Conservation (phyloP, 2,797 vertebrate genomes). For the Sebastiscus tertius region DNA sequence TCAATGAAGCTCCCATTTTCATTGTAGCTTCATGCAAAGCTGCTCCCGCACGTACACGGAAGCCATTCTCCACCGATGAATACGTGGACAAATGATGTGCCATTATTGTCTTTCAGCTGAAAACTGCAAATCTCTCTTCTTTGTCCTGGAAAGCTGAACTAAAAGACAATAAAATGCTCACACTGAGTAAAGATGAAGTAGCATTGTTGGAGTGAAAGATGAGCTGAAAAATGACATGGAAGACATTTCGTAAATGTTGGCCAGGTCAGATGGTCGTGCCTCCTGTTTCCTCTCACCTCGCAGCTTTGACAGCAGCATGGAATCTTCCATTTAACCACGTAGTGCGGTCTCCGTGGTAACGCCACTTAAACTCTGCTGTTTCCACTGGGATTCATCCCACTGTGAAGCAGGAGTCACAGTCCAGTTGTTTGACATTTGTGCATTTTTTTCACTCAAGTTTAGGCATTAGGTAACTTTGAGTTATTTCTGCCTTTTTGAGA, state of each 20-base stretch:
- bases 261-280: neutral
- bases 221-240: neutral
- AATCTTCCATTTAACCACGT: conserved; percentile 42
- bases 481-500: too few species aligned
- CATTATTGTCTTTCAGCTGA: neutral
- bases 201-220: neutral
- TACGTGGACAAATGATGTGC: neutral
- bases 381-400: conserved; percentile 33
- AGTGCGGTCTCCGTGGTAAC: conserved; percentile 50
- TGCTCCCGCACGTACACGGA: neutral
- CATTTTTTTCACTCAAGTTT: neutral
- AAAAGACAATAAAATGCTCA: neutral
- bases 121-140: conserved; percentile 12
- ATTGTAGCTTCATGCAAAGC: neutral
- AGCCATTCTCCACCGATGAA: neutral
- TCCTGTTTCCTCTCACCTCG: conserved; percentile 19
- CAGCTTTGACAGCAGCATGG: conserved; percentile 25
- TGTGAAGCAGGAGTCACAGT: conserved; percentile 52
- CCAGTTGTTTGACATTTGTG: conserved; percentile 4
- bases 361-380: conserved; percentile 46
- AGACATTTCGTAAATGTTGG: conserved; percentile 22
- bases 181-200: neutral
- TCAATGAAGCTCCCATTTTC: conserved; percentile 20
- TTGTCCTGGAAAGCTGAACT: neutral
- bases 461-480: neutral